Percentiles rank a stretch among this genome's conserved stretches.
Conservation (phyloP, 2,888 invertebrate species). For the Chymomyza caudatula region DNA sequence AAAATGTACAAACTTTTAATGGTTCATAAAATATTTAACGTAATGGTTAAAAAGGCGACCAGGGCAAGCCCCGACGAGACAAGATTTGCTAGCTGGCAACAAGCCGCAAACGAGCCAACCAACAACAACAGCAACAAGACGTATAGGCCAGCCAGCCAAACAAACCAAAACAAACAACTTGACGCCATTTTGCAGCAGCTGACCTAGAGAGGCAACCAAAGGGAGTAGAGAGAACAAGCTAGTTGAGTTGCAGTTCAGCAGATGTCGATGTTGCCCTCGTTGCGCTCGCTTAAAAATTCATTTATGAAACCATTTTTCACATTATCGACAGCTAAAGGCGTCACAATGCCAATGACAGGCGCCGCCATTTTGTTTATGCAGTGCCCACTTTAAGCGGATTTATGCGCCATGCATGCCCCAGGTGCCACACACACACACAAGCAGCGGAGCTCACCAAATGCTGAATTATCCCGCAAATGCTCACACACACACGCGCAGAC, state of each 20-base stretch:
- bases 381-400: background rate
- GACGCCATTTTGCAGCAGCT: conserved; percentile 2
- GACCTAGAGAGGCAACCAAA: background rate
- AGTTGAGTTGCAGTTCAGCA: background rate
- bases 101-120: conserved; percentile 58
- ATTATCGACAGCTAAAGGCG: background rate
- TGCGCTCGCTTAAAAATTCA: background rate
- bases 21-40: conserved; percentile 73
- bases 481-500: background rate
- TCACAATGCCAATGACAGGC: background rate
- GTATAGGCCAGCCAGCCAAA: background rate
- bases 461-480: background rate
- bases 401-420: background rate
- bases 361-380: background rate
- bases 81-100: conserved; percentile 68
- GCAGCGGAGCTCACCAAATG: background rate
- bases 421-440: background rate
- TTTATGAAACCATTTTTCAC: background rate
- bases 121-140: background rate
- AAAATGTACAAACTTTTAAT: conserved; percentile 73
- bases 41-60: conserved; percentile 43
- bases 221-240: background rate
- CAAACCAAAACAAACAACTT: background rate
- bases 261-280: background rate
- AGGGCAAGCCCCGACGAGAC: background rate